Base-by-base conservation (phyloP, 2,888 invertebrate species). In the Syritta pipiens region DNA sequence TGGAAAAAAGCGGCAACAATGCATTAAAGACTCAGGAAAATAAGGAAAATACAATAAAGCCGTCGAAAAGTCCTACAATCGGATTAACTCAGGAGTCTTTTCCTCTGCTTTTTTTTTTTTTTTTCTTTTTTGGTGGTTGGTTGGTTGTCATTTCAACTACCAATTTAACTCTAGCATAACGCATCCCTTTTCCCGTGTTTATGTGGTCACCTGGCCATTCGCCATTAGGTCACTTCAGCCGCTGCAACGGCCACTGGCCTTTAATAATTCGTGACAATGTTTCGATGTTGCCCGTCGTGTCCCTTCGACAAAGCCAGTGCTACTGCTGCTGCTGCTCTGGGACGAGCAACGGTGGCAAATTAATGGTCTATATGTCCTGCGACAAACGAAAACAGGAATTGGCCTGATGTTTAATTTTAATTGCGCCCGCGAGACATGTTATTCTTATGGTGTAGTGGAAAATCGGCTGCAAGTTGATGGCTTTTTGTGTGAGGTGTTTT, bases 321-420 rank as follows among this genome's bases (percentile, higher is more conserved):
- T 49, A 30, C 32, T 19, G 59, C 22, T 14, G 24, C 35, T 4
- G 14, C 6, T 19, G 24, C 19, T 17, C 9, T 5, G 10, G 44
- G 51, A 22, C 42, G 48, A 37, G 17, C 20, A 37, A 14, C 14
- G 44, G 35, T 51, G 51, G 46, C 26, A 72, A 72, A 71, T 77
- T 65, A 77, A 77, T 71, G 65, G 71, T 32, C 71, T 63, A 48
- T 71, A 65, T 71, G 48, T 71, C 65, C 65, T 48, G 71, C 77
- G 59, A 71, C 77, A 71, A 51, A 71, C 12, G 53, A 65, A 59
- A 60, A 53, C 51, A 65, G 12, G 51, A 49, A n/a, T 51, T 53
- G 59, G 65, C 20, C 57, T 59, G 59, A 77, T 77, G 77, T 71
- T 77, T 63, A 55, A 59, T 77, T 77, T 77, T 71, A 77, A 77